phyloP scores from a whole-genome alignment of 2,797 vertebrate genomes.

The Cyprinella venusta region DNA sequence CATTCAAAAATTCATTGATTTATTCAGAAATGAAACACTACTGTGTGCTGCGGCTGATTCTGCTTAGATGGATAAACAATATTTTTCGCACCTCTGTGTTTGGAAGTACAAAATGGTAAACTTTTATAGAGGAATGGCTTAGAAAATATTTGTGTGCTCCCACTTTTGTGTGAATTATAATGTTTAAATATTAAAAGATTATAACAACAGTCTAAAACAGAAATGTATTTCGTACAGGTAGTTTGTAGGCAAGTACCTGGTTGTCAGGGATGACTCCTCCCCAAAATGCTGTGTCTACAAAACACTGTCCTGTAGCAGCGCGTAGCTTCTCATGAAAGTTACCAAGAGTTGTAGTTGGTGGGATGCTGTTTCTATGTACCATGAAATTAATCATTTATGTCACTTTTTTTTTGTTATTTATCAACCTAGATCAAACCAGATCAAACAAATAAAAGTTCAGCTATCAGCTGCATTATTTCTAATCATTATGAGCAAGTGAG shows the following conservation, averaged over 20 bases:
- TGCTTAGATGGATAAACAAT: background rate
- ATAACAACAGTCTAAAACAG: background rate
- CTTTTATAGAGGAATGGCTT: background rate
- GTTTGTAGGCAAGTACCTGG: constrained; percentile 67
- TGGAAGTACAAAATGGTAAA: background rate
- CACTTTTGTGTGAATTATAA: background rate
- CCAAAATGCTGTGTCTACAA: constrained; percentile 86
- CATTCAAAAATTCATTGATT: background rate
- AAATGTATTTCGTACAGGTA: background rate
- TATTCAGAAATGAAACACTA: background rate
- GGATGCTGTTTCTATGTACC: constrained; percentile 77
- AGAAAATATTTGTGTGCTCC: background rate
- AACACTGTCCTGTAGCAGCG: constrained; percentile 78
- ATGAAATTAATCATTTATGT: constrained; percentile 3
- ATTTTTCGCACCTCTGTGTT: background rate
- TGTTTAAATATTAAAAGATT: background rate
- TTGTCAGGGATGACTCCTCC: constrained; percentile 84
- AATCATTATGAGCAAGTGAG: background rate
- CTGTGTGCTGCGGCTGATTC: background rate
- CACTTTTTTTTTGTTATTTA: background rate
- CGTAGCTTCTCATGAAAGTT: constrained; percentile 76
- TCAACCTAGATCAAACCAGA: background rate
- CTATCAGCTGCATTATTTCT: background rate
- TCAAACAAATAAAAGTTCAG: background rate
- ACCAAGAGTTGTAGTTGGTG: constrained; percentile 80